A percentile compares a stretch with the other conserved stretches of the same genome.
Conservation (phyloP, 2,888 invertebrate species). For the Cyaniris semiargus region DNA sequence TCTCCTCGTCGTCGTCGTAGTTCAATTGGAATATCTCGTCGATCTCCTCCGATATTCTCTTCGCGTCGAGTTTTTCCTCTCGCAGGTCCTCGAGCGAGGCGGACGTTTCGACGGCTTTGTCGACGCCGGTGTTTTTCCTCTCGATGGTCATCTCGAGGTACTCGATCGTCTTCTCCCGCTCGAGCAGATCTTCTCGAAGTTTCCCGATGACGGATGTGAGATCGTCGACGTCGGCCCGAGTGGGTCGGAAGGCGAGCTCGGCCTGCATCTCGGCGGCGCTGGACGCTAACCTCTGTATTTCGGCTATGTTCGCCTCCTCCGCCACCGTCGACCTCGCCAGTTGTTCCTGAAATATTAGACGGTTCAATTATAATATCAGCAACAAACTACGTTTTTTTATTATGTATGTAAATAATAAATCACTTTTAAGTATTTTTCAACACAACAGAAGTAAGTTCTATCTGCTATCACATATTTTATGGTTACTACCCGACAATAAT, state of each 20-base stretch:
- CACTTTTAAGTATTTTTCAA: no score
- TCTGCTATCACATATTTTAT: no score
- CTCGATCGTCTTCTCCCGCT: conserved; percentile 49
- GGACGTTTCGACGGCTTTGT: conserved; percentile 46
- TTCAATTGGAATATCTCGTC: conserved; percentile 75
- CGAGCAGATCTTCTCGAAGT: conserved; percentile 57
- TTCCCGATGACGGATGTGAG: conserved; percentile 68
- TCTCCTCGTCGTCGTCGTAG: conserved; percentile 69
- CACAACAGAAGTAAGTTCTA: no score
- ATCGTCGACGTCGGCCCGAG: conserved; percentile 79
- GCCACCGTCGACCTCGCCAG: conserved; percentile 69
- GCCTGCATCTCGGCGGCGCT: conserved; percentile 77
- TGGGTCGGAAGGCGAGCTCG: conserved; percentile 81
- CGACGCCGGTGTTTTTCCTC: conserved; percentile 45
- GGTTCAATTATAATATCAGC: not conserved
- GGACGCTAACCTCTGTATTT: conserved; percentile 77
- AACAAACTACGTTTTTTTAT: no score
- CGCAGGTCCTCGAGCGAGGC: conserved; percentile 51
- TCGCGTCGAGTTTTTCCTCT: conserved; percentile 52
- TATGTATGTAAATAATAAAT: no score
- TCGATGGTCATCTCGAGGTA: conserved; percentile 47
- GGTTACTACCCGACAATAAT: no score
- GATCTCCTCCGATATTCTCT: conserved; percentile 68
- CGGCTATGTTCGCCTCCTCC: conserved; percentile 79
- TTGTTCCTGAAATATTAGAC: conserved; percentile 56